Percentiles rank a stretch among this genome's conserved stretches.
Evolutionary conservation across 2,113 vertebrate genomes (phyloP).

Genomic region (Dasypus novemcinctus): DNA sequence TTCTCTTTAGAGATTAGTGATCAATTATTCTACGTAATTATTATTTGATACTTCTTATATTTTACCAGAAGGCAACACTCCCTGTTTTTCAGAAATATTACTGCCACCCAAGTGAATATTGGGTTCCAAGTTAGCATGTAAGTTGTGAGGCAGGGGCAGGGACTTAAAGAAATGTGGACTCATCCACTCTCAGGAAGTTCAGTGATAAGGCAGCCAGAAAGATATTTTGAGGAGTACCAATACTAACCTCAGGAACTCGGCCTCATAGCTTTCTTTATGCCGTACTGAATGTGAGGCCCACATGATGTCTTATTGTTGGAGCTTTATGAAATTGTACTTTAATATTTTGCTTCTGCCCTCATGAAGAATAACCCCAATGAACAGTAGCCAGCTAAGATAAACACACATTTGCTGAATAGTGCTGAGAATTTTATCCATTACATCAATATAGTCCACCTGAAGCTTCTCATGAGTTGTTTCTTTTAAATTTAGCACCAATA

Average conservation of each 20-base stretch:
- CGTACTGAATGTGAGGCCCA: neutral
- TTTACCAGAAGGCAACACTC: neutral
- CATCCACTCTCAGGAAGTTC: neutral
- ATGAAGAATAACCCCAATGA: neutral
- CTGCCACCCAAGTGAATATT: neutral
- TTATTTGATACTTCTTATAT: neutral
- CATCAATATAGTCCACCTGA: neutral
- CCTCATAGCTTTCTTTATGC: neutral
- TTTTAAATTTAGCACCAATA: conserved; percentile 22
- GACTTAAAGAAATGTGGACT: neutral
- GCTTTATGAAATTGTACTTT: neutral
- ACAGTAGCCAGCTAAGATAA: neutral
- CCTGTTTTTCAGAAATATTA: neutral
- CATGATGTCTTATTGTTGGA: neutral
- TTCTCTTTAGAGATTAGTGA: neutral
- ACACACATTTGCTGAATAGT: neutral
- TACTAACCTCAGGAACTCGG: neutral
- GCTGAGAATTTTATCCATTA: neutral
- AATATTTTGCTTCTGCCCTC: neutral
- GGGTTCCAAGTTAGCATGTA: neutral
- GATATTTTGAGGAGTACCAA: neutral
- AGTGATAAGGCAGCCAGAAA: neutral
- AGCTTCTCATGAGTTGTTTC: conserved; percentile 16
- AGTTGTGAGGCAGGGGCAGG: too few species aligned
- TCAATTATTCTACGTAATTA: neutral